Evolutionary conservation across 2,888 invertebrate genomes (phyloP), one percentile per base, ranked within the genome.

Genomic region (Pristionchus maxplancki): DNA sequence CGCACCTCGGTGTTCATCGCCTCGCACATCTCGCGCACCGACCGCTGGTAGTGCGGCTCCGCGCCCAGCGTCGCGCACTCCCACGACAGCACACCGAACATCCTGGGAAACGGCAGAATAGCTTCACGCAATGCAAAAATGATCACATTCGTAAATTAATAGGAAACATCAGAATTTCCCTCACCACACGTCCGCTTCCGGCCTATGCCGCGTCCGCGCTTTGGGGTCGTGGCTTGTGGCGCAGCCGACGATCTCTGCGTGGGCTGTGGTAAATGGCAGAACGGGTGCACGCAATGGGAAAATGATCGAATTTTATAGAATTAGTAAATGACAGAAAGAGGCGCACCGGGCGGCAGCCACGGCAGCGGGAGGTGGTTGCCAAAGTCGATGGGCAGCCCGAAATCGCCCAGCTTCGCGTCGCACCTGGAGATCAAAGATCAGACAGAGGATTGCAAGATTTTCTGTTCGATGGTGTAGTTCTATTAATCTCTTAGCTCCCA

Each of bases 21-120:
- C n/a, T 88, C 88, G 81, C 91, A 91, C 58, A 94, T 94, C 74
- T 94, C 94, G 17, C 92, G 92, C 58, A 93, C 90, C 0, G 92
- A 91, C 40, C 93, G 90, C 90, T 93, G 92, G 88, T 90, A 94
- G 89, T 94, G 94, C 17, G 93, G 93, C 28, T 92, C 91, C n/a
- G 92, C 92, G n/a, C 93, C 93, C 8, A 93, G 89, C 2, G 93
- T 93, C 81, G 93, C 91, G 85, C 93, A 94, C 87, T 94, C 93
- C 94, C 93, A 94, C 34, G 90, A 89, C 13, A 93, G 90, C 6
- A 93, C 93, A 50, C 93, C 93, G 67, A 93, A 93, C 93, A 93
- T 93, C 93, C 92, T 92, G 78, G 78, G 78, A 78, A 78, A 78
- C 44, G 28, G 13, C 78, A 78, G 31, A 48, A 34, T 28, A 11